Evolutionary conservation across 2,113 vertebrate species (phyloP), one percentile per base, ranked within the genome.

Genomic region (Indri indri): DNA sequence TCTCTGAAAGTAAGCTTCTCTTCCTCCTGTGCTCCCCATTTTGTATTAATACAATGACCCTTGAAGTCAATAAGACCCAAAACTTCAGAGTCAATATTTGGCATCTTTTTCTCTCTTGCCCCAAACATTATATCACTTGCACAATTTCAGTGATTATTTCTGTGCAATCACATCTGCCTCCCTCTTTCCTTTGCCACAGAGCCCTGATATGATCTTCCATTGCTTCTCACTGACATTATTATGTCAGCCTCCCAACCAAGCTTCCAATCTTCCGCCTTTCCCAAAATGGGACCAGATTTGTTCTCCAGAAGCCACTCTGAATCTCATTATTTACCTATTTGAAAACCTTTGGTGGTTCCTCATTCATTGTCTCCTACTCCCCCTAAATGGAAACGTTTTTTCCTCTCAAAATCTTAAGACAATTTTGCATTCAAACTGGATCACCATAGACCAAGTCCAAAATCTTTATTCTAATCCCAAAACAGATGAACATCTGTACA

Each of bases 401-500:
- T 54, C 45, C 68, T 70, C 6, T 45, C 63, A 73, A 34, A 95
- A 80, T 5, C 54, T 68, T 79, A 96, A 20, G 47, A 83, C 30
- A 77, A 95, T 86, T 85, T 88, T 93, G 34, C 17, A 85, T 63
- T 90, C 18, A 57, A 79, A 50, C 30, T 57, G 42, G 50, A 90
- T 94, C 14, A 88, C 30, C 73, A 12, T 37, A 77, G 32, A 61
- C 20, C 17, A 70, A 80, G 13, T 32, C 32, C 27, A 88, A 47
- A 66, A 85, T 23, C 50, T 74, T 91, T 61, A 87, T 18, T 82
- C 4, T 83, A 89, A 83, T 91, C 54, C 52, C 73, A 37, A 86
- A 96, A 94, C 23, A 92, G 42, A 86, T 54, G 37, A 90, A 14
- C 54, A 95, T 94, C 77, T 97, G 73, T 83, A 93, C 32, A 42